phyloP scores from a whole-genome alignment of 2,113 vertebrate genomes.

The Prionailurus viverrinus region DNA sequence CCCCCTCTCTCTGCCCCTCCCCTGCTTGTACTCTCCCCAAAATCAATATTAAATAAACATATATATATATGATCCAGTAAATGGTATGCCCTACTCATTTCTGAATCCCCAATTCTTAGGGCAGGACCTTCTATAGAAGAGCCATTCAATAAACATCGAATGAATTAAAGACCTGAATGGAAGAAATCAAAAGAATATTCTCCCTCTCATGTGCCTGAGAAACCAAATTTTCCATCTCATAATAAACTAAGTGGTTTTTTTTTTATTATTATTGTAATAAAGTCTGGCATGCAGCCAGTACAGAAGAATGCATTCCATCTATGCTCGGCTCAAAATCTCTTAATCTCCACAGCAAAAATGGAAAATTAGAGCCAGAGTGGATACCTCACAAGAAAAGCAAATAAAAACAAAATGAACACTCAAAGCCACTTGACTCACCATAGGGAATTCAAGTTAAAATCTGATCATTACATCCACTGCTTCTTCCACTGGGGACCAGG shows the following conservation, averaged over 20 bases:
- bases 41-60: no score
- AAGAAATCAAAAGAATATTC: constrained; percentile 82
- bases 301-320: constrained; percentile 84
- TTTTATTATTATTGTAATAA: constrained; percentile 78
- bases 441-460: constrained; percentile 85
- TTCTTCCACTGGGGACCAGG: constrained; percentile 78
- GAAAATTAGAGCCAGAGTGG: constrained; percentile 85
- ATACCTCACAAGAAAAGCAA: constrained; percentile 86
- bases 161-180: constrained; percentile 79
- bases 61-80: background rate
- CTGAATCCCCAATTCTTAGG: constrained; percentile 43
- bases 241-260: constrained; percentile 80
- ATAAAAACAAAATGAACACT: constrained; percentile 87
- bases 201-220: constrained; percentile 74
- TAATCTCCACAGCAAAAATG: constrained; percentile 85
- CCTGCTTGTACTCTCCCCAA: no score
- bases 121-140: background rate
- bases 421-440: constrained; percentile 83
- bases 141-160: background rate
- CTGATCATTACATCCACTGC: constrained; percentile 78
- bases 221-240: constrained; percentile 83
- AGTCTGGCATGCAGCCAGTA: constrained; percentile 84
- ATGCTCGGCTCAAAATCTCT: constrained; percentile 85
- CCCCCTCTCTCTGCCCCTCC: no score
- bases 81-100: background rate